These are phyloP conservation scores for Julus scandinavius DNA, from an alignment of 2,888 invertebrate species.

Conservation along the genomic window DNA sequence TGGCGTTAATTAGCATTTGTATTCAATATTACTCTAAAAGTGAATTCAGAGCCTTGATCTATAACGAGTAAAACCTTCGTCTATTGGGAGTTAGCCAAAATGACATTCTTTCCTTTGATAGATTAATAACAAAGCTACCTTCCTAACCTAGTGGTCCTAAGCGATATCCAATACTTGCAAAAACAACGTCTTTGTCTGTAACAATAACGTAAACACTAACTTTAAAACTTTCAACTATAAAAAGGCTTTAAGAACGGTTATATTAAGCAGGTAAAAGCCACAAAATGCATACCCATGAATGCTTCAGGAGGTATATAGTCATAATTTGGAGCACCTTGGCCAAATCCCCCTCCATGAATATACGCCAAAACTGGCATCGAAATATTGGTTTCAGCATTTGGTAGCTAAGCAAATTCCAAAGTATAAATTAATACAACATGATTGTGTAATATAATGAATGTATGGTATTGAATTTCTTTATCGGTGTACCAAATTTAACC, in stretches of 20 bases:
- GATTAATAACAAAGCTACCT: constrained; percentile 7
- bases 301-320: background rate
- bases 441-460: too few species aligned
- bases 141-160: constrained; percentile 59
- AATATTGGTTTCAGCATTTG: background rate
- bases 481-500: background rate
- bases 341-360: constrained; percentile 52
- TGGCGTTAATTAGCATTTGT: background rate
- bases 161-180: constrained; percentile 59
- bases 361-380: constrained; percentile 44
- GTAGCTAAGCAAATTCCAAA: background rate
- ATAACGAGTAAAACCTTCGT: too few species aligned
- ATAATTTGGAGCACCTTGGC: background rate
- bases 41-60: background rate
- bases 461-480: background rate
- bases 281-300: constrained; percentile 31
- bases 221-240: background rate
- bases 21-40: background rate
- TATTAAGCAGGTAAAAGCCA: too few species aligned
- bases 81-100: background rate
- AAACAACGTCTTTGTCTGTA: constrained; percentile 53
- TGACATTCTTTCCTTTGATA: background rate
- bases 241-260: too few species aligned
- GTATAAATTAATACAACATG: too few species aligned
- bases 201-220: background rate